phyloP scores from a whole-genome alignment of 2,797 vertebrate genomes.

The Gymnothorax javanicus region DNA sequence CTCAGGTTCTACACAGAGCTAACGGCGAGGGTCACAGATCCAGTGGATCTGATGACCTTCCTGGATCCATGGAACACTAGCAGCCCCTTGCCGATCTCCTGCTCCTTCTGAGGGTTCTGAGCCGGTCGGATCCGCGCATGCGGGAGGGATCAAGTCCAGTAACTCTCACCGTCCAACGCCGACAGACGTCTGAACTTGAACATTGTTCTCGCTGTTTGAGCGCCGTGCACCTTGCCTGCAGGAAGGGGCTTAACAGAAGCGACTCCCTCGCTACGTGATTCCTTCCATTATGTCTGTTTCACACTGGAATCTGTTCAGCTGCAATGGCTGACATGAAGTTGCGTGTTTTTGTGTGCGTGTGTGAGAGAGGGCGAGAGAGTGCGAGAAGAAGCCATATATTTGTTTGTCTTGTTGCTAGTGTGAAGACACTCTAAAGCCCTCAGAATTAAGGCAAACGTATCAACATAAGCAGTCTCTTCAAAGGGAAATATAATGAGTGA shows the following conservation, averaged over 20 bases:
- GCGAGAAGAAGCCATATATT: neutral
- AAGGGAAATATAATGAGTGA: neutral
- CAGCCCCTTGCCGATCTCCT: constrained; percentile 1
- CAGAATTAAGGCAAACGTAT: neutral
- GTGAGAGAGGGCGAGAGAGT: neutral
- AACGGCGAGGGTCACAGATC: constrained; percentile 34
- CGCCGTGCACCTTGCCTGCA: too few relatives aligned
- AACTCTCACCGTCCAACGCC: too few relatives aligned
- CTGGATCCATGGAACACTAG: constrained; percentile 41
- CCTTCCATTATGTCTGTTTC: neutral
- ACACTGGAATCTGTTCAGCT: neutral
- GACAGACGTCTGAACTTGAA: neutral
- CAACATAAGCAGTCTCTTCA: neutral
- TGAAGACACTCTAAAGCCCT: neutral
- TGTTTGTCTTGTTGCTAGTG: neutral
- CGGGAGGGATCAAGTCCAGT: neutral
- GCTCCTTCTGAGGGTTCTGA: constrained; percentile 22
- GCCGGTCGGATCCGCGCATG: neutral
- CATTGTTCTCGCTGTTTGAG: too few relatives aligned
- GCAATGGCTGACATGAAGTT: neutral
- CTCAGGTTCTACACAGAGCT: constrained; percentile 59
- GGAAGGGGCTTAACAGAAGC: neutral
- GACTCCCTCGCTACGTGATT: neutral
- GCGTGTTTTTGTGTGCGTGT: constrained; percentile 14
- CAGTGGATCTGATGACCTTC: constrained; percentile 43